phyloP scores from a whole-genome alignment of 1,140 invertebrate genomes.

The Gryllus bimaculatus region DNA sequence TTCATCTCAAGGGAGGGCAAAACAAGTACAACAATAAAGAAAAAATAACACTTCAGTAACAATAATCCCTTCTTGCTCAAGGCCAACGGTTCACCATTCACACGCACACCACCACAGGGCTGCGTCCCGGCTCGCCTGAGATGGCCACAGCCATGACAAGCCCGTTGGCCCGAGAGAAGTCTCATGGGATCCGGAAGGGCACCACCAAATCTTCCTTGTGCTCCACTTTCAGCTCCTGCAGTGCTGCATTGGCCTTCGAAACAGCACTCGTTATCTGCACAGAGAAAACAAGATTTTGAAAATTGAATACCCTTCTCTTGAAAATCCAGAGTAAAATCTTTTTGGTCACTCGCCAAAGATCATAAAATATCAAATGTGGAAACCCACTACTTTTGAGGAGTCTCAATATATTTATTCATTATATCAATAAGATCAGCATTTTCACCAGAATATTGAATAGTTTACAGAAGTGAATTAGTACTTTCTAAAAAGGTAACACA shows the following conservation, averaged over 20 bases:
- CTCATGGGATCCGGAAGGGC: conserved; percentile 51
- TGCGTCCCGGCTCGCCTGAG: neutral
- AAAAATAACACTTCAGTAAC: neutral
- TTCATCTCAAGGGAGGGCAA: neutral
- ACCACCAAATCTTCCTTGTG: conserved; percentile 75
- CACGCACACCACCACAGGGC: neutral
- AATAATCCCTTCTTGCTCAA: neutral
- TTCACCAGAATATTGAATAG: too few species aligned
- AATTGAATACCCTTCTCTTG: neutral
- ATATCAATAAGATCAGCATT: too few species aligned
- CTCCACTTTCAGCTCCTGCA: conserved; percentile 61
- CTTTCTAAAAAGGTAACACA: too few species aligned
- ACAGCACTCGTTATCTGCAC: conserved; percentile 53
- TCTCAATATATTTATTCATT: too few species aligned
- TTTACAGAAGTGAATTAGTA: too few species aligned
- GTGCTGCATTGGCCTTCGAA: conserved; percentile 53
- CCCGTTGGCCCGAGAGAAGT: neutral
- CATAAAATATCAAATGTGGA: too few species aligned
- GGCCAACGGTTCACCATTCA: conserved; percentile 7
- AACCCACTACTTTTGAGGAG: too few species aligned
- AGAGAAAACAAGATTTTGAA: neutral
- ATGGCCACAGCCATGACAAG: neutral
- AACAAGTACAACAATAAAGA: neutral
- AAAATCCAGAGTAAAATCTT: neutral
- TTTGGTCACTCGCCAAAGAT: too few species aligned